Evolutionary conservation across 2,888 invertebrate genomes (phyloP).

Genomic region (Drosophila basisetae): DNA sequence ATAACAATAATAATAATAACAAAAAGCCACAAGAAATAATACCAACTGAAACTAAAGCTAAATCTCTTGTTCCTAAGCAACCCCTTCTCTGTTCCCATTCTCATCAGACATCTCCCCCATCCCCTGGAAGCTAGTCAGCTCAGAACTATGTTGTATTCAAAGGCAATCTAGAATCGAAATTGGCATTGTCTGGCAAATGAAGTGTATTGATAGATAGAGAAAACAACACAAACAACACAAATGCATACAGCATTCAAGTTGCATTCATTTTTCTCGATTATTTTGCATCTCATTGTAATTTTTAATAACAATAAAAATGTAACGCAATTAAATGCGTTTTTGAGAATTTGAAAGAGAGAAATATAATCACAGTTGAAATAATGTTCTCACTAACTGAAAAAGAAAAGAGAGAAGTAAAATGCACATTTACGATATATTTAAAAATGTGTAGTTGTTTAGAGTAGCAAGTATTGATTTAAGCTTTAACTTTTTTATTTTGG

Average conservation of each 20-base stretch:
- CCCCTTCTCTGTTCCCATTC: background rate
- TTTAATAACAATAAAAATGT: background rate
- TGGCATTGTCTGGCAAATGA: constrained; percentile 11
- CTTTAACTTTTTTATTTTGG: background rate
- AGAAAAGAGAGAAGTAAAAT: background rate
- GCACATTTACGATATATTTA: background rate
- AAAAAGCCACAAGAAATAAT: constrained; percentile 23
- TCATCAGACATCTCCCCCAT: background rate
- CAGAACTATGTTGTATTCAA: constrained; percentile 8
- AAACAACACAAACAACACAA: background rate
- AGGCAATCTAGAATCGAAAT: constrained; percentile 12
- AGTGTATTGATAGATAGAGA: constrained; percentile 21
- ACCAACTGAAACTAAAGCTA: constrained; percentile 18
- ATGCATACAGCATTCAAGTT: constrained; percentile 1
- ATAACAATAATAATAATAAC: constrained; percentile 5
- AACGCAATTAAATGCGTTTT: background rate
- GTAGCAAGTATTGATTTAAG: background rate
- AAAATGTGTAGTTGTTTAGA: background rate
- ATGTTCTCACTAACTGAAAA: background rate
- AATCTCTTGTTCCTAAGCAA: constrained; percentile 1
- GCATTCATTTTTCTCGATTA: constrained; percentile 7
- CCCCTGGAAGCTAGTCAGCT: too few relatives aligned
- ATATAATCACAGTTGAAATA: background rate
- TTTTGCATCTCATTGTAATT: background rate
- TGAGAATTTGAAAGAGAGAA: background rate